Base-by-base conservation (phyloP, 2,888 invertebrate genomes). In the Drosophila parthenogenetica region DNA sequence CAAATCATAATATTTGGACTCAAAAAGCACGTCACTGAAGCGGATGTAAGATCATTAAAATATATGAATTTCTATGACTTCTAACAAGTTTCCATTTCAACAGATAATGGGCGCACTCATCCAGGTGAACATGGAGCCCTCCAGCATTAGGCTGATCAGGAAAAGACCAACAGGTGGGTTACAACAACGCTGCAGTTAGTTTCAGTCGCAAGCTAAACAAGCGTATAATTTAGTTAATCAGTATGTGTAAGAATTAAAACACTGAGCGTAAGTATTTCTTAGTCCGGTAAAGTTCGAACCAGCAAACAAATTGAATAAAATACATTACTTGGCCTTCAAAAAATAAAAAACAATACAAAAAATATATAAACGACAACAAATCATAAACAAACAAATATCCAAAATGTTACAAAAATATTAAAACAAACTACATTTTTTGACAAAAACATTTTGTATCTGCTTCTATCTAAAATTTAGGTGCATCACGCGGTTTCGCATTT, bases 401-500 rank as follows among this genome's bases (percentile, higher is more conserved):
- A 79, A 79, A 88, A 84, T 80, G 70, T 77, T 81, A 81, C 77
- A 88, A 85, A 80, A 86, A 89, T 73, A 73, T 83, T 59, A 68
- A 69, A 85, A 71, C 74, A 87, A 87, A 83, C 75, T 80, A 86
- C 88, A 89, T 79, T 69, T 91, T 91, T 92, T 92, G 91, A 92
- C 92, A 91, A 92, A 92, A 92, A 89, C 85, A 91, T 92, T 92
- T 92, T 92, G 92, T 94, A 93, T 94, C 94, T 94, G 94, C 94
- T 94, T 94, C 93, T 92, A 92, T 93, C 91, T 92, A 90, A 93
- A 94, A 94, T 97, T 97, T 95, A 97, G 97, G 97, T 95, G 95
- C 95, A 93, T 96, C 96, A 93, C 94, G 96, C 92, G 96, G 96
- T 92, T 96, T 97, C 94, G 97, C 96, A 92, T 97, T 97, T 95